These are phyloP conservation scores for Coronaproctus castanopsis DNA, from an alignment of 2,888 invertebrate species.

Conservation along the genomic window DNA sequence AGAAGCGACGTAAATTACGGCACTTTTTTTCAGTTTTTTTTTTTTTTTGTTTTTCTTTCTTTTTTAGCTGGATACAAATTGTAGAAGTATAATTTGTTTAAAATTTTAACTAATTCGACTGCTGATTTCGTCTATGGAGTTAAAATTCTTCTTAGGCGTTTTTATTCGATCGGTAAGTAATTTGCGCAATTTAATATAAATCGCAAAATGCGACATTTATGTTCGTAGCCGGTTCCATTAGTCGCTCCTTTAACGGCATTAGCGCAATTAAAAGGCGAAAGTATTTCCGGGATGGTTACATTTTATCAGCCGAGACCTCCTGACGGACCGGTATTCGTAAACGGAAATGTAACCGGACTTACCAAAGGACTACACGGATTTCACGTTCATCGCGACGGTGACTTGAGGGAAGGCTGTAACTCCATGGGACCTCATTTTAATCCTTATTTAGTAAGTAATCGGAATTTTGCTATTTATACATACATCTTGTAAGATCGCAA, in stretches of 20 bases:
- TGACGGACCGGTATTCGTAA: slow-evolving; percentile 23
- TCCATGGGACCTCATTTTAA: slow-evolving; percentile 57
- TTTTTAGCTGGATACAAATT: too few species aligned
- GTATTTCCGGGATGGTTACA: slow-evolving; percentile 16
- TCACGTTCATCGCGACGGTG: slow-evolving; percentile 55
- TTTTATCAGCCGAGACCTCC: slow-evolving; percentile 18
- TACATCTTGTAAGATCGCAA: background rate
- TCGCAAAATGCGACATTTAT: too few species aligned
- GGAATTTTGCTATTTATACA: background rate
- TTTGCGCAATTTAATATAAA: too few species aligned
- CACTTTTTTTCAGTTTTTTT: too few species aligned
- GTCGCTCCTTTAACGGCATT: slow-evolving; percentile 17
- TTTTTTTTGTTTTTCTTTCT: too few species aligned
- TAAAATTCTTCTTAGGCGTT: too few species aligned
- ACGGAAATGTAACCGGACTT: slow-evolving; percentile 37
- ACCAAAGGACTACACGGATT: slow-evolving; percentile 44
- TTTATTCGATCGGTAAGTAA: too few species aligned
- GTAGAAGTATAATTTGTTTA: too few species aligned
- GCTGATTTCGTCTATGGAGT: too few species aligned
- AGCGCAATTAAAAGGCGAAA: slow-evolving; percentile 17
- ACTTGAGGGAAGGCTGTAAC: slow-evolving; percentile 40
- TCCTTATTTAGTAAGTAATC: slow-evolving; percentile 42
- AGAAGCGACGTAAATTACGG: too few species aligned
- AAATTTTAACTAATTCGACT: too few species aligned
- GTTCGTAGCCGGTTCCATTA: too few species aligned